Conservation (phyloP, 2,797 vertebrate genomes). For the Muscicapa comitata region DNA sequence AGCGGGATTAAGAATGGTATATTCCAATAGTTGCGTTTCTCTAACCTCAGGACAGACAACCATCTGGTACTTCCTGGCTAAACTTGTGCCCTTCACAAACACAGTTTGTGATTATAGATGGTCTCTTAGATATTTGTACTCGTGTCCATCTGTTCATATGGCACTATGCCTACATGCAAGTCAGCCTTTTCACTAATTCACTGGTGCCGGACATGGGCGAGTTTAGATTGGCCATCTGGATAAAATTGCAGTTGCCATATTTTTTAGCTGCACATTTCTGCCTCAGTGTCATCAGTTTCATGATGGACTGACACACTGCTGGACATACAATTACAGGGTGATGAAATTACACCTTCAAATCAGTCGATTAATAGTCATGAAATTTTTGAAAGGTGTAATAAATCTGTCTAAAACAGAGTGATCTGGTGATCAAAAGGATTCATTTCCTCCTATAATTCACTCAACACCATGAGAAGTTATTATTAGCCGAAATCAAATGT, state of each 20-base stretch:
- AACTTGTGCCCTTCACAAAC: slow-evolving; percentile 36
- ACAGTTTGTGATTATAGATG: slow-evolving; percentile 29
- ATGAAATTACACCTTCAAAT: background rate
- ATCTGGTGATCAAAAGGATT: background rate
- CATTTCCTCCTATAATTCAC: background rate
- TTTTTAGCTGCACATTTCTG: background rate
- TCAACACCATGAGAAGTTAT: background rate
- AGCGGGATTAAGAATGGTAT: background rate
- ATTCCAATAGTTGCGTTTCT: background rate
- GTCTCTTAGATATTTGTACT: slow-evolving; percentile 23
- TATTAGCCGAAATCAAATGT: background rate
- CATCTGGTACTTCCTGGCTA: slow-evolving; percentile 48
- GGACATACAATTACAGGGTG: background rate
- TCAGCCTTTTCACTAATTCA: background rate
- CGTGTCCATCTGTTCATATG: slow-evolving; percentile 40
- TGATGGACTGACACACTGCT: background rate
- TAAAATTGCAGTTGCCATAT: background rate
- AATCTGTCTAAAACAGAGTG: background rate
- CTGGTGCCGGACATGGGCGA: background rate
- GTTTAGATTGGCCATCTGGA: background rate
- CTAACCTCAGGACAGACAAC: slow-evolving; percentile 21
- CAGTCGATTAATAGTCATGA: background rate
- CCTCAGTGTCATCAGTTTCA: background rate
- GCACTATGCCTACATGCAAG: background rate
- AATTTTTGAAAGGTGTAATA: background rate